A percentile compares a stretch with the other conserved stretches of the same genome.
phyloP scores from a whole-genome alignment of 2,888 invertebrate species.

The Pachydiplax longipennis region DNA sequence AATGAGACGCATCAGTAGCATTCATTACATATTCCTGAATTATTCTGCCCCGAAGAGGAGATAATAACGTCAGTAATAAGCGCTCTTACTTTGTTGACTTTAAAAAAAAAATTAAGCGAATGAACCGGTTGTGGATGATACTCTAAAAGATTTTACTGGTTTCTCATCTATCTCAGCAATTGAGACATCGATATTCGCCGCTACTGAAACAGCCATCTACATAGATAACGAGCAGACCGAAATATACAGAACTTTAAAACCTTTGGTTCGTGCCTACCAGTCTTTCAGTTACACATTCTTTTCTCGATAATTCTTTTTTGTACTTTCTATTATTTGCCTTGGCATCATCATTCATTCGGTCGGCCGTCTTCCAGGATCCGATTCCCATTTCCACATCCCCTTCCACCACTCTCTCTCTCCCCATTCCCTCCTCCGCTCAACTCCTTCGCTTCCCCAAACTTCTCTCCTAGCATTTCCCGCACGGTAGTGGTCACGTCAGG shows the following conservation, averaged over 20 bases:
- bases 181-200: conserved; percentile 1
- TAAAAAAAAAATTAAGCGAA: too few relatives aligned
- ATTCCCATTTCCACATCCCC: conserved; percentile 18
- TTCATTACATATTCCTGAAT: neutral
- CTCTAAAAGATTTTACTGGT: neutral
- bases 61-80: too few relatives aligned
- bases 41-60: neutral
- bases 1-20: neutral
- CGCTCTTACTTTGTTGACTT: too few relatives aligned
- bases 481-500: conserved; percentile 31
- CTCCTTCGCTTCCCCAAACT: neutral
- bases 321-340: neutral
- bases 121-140: too few relatives aligned
- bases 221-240: neutral
- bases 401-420: neutral
- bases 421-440: neutral
- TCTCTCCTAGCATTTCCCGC: neutral
- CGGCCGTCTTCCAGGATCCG: neutral
- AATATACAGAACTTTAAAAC: neutral
- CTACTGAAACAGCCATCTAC: neutral
- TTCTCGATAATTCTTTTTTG: neutral
- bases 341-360: neutral
- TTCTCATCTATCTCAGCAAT: neutral
- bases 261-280: conserved; percentile 18
- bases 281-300: conserved; percentile 22